Evolutionary conservation across 2,113 vertebrate species (phyloP), one percentile per base, ranked within the genome.

Genomic region (Pseudorectes ferrugineus): DNA sequence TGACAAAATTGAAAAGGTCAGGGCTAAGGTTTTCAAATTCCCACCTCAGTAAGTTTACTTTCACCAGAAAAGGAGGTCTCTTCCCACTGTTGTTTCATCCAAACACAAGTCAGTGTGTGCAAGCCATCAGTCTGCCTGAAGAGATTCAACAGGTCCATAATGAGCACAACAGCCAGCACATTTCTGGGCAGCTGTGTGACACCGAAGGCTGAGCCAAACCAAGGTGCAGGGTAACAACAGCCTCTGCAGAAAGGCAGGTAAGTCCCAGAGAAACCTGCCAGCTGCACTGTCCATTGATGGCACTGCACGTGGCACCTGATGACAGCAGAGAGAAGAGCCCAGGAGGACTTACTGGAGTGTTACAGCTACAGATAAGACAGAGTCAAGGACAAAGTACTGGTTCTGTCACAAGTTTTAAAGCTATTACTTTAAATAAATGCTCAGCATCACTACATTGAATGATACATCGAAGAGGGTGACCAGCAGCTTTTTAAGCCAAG

Each of bases 401-500:
- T 18, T 84, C 36, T 51, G 22, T 33, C 62, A 74, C 5, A 33
- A 57, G 23, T 57, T 85, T 72, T 82, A 68, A 66, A 89, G 62
- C 48, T 33, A 36, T 52, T 78, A 19, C 16, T 83, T 62, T 91
- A 82, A 94, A 75, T 0, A 84, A 45, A 73, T 65, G 31, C 33
- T 92, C 42, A 73, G 40, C 76, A 79, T 57, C 49, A 40, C 62
- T 68, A 42, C 65, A 82, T 10, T 33, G 48, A 94, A 45, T 29
- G 31, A 58, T 23, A 16, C n/a, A 57, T 28, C 71, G 13, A 10
- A 90, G 52, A 93, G 71, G 35, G 42, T 5, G 1, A 78, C 48
- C n/a, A 68, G 22, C 19, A 67, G 48, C 38, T 75, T 89, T 81
- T 52, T 68, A 89, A 87, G 43, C 43, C 79, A 87, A 92, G 49